Conservation (phyloP, 2,888 invertebrate genomes). For the Pandemis cinnamomeana region DNA sequence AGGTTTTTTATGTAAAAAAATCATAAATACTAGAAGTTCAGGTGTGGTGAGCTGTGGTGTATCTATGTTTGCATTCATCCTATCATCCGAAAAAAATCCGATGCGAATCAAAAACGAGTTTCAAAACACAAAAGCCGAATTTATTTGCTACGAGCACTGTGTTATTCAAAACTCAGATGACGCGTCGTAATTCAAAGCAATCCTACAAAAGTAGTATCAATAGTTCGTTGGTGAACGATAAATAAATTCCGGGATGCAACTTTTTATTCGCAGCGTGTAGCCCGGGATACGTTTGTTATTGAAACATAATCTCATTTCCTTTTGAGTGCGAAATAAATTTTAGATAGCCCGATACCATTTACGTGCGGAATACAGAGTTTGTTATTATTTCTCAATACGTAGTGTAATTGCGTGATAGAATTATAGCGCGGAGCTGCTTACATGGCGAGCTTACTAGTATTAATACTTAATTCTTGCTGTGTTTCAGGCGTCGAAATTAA, state of each 20-base stretch:
- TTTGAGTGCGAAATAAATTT: slow-evolving; percentile 69
- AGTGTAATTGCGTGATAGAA: slow-evolving; percentile 28
- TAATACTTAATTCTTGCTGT: not conserved
- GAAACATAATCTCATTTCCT: slow-evolving; percentile 72
- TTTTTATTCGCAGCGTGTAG: slow-evolving; percentile 63
- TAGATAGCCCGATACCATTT: slow-evolving; percentile 55
- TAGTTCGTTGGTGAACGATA: slow-evolving; percentile 45
- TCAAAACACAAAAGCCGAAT: slow-evolving; percentile 1
- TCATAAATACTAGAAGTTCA: too few relatives aligned
- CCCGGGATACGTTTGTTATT: slow-evolving; percentile 67
- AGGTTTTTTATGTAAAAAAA: too few relatives aligned
- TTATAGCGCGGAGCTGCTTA: not conserved
- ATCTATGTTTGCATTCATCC: too few relatives aligned
- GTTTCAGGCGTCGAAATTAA: not conserved
- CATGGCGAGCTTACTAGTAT: not conserved
- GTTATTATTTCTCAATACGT: slow-evolving; percentile 23
- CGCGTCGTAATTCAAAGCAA: slow-evolving; percentile 29
- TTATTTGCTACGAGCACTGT: not conserved
- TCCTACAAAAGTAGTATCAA: slow-evolving; percentile 39
- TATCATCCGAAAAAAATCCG: not conserved
- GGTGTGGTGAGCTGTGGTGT: too few relatives aligned
- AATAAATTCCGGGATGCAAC: slow-evolving; percentile 55
- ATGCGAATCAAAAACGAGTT: not conserved
- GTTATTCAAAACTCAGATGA: slow-evolving; percentile 29
- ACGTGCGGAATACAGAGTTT: slow-evolving; percentile 42